Base-by-base conservation (phyloP, 2,888 invertebrate species). In the Odontothrips loti region DNA sequence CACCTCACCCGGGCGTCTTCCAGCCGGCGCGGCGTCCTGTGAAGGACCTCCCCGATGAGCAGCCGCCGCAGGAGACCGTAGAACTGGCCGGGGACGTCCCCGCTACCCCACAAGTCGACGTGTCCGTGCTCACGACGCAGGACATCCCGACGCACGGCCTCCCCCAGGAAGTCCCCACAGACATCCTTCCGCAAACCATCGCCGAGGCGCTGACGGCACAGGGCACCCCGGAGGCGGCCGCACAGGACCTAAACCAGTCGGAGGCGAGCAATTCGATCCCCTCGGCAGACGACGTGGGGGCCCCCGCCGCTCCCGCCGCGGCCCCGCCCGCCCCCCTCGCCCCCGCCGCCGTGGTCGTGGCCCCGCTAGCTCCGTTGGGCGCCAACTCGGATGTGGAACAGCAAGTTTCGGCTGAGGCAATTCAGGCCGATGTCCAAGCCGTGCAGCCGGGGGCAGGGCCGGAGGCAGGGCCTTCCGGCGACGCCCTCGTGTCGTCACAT, bases 301-400 rank as follows among this genome's bases (percentile, higher is more conserved):
- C 17, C 58, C 58, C 17, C 20, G 58, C 51, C 20, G 51, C 58
- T 2, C 15, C 58, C 1, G 20, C 58, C 58, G 15, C 58, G 17
- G 51, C 51, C 51, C 51, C 4, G 51, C 68, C 68, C 68, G 68
- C 20, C 68, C 23, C 68, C 68, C 10, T 10, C 23, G 10, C n/a
- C 68, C 23, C 27, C 27, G 27, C 27, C 17, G 17, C 58, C 58
- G 15, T 2, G 23, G 17, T 15, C 58, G 15, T 2, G 23, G 58
- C 58, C 58, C 68, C 68, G 68, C 68, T 11, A 8, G 68, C 68
- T 9, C 23, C 9, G 27, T 8, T 27, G 68, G 23, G 3, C 23
- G 68, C 68, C 68, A 75, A 27, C 68, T 75, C 68, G 68, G 68
- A 75, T 75, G 68, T 75, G 68, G 68, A 9, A 75, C 68, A 75